A percentile compares a stretch with the other conserved stretches of the same genome.
phyloP scores from a whole-genome alignment of 2,888 invertebrate genomes.

The Sesia apiformis region DNA sequence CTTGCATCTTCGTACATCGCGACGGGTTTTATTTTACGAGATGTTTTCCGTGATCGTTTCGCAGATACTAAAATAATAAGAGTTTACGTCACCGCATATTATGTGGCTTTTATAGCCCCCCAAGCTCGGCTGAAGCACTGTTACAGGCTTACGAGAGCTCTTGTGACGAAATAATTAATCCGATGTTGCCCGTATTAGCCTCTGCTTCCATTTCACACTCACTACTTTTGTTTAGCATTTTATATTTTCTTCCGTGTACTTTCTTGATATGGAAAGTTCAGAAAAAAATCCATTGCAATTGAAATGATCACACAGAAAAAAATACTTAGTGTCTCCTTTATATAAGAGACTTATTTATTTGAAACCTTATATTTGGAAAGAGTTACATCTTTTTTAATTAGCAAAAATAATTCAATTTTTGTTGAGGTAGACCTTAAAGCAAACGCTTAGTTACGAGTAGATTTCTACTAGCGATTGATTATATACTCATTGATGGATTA shows the following conservation, averaged over 20 bases:
- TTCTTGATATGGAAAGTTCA: neutral
- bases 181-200: constrained; percentile 57
- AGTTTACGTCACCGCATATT: constrained; percentile 68
- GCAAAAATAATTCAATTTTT: constrained; percentile 16
- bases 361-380: constrained; percentile 14
- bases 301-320: too few species aligned
- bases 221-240: constrained; percentile 40
- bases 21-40: constrained; percentile 68
- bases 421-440: constrained; percentile 11
- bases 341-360: too few species aligned
- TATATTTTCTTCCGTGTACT: constrained; percentile 15
- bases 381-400: constrained; percentile 21
- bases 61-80: constrained; percentile 73
- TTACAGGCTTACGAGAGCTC: constrained; percentile 68
- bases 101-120: constrained; percentile 66
- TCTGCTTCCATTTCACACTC: constrained; percentile 37
- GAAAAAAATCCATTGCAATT: too few species aligned
- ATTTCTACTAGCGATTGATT: constrained; percentile 8
- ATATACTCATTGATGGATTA: too few species aligned
- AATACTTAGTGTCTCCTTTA: too few species aligned
- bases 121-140: constrained; percentile 61
- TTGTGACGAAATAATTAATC: constrained; percentile 71
- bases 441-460: neutral
- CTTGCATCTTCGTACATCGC: constrained; percentile 45
- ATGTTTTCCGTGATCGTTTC: constrained; percentile 67